These are phyloP conservation scores for Aleiodes testaceus DNA, from an alignment of 2,888 invertebrate species.

Conservation along the genomic window DNA sequence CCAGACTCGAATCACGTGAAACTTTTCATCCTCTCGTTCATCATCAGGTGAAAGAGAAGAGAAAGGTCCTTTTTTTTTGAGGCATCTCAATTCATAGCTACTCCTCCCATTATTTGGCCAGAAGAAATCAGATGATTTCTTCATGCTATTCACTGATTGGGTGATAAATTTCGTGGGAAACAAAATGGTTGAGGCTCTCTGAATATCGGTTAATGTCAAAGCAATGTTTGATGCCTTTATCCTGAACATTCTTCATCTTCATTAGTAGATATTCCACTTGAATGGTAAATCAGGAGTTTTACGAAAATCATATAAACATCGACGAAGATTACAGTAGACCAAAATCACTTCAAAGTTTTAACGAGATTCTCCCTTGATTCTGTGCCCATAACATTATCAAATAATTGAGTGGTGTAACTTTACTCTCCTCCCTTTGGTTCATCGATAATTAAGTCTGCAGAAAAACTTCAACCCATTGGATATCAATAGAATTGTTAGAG, in stretches of 20 bases:
- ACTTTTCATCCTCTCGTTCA: conserved; percentile 39
- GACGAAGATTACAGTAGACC: conserved; percentile 69
- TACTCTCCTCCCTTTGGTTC: conserved; percentile 55
- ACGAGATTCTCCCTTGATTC: conserved; percentile 70
- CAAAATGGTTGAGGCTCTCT: background rate
- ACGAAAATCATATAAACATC: conserved; percentile 71
- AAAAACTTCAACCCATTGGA: no score
- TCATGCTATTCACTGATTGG: conserved; percentile 10
- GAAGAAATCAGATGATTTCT: background rate
- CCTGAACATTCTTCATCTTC: background rate
- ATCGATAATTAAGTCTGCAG: conserved; percentile 50
- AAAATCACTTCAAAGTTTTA: conserved; percentile 72
- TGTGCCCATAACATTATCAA: conserved; percentile 72
- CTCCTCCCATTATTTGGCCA: conserved; percentile 7
- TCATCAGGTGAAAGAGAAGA: conserved; percentile 44
- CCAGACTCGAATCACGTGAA: conserved; percentile 31
- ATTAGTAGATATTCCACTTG: background rate
- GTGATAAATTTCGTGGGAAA: conserved; percentile 5
- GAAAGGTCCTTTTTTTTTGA: conserved; percentile 42
- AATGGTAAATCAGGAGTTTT: conserved; percentile 60
- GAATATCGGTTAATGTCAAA: no score
- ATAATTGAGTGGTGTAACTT: conserved; percentile 73
- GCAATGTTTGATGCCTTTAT: no score
- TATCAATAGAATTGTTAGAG: no score
- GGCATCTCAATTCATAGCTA: conserved; percentile 38